Evolutionary conservation across 2,113 vertebrate genomes (phyloP), one percentile per base, ranked within the genome.

Genomic region (Ariopsis seemanni): DNA sequence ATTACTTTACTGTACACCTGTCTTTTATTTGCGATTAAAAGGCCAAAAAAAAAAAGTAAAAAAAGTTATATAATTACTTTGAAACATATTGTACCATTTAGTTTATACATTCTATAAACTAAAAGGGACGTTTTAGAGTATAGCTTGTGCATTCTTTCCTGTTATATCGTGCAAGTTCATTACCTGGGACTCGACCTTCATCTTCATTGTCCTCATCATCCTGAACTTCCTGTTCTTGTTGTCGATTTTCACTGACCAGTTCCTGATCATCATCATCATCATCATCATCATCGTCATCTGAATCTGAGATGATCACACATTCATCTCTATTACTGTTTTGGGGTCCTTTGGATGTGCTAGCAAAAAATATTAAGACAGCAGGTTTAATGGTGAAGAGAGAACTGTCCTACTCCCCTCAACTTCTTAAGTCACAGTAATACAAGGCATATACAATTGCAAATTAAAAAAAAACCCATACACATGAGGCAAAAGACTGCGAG

Each of bases 281-380:
- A 3, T 42, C 34, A 3, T 42, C 34, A 4, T 42, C 42, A 2
- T 42, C 42, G 3, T 96, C 95, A 1, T 96, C 95, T 0, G 95
- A 96, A 91, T 96, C 95, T 0, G 95, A 96, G 89, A 96, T 96
- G 79, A 96, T 95, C 75, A 96, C 95, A 71, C 95, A 96, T 1
- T 96, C 95, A 0, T 95, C 93, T 53, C 94, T 91, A 4, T 94
- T 95, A 30, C 93, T 91, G 86, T 94, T 94, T 85, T 91, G 90
- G 9, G 93, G 89, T 50, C 92, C 80, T 91, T 93, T 91, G 77
- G 93, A 88, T 27, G 90, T 93, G 1, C 93, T 93, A 17, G 85
- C 83, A 57, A 82, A 82, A 62, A 5, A 84, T 34, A 27, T 55
- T 77, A 10, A 65, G n/a, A 20, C 22, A 78, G 50, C 1, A 0